These are phyloP conservation scores for Sylvilagus bachmani DNA, from an alignment of 2,113 vertebrate genomes.

Conservation along the genomic window DNA sequence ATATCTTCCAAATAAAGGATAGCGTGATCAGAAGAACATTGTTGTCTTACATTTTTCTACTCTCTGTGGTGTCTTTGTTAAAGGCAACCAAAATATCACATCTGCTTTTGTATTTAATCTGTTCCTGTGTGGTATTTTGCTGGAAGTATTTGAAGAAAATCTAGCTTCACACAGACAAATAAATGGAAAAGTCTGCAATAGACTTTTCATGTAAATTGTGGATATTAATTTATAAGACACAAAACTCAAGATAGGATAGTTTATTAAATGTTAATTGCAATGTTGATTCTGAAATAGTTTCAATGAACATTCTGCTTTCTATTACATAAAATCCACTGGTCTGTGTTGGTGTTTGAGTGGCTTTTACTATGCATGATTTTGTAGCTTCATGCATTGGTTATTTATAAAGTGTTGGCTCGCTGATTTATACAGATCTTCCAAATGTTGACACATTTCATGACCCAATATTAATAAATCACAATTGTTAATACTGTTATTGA, in stretches of 20 bases:
- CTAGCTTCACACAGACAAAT: not conserved
- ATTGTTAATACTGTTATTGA: not conserved
- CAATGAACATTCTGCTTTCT: not conserved
- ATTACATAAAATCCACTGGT: not conserved
- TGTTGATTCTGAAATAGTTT: not conserved
- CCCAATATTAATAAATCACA: not conserved
- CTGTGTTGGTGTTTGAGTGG: not conserved
- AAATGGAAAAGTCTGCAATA: not conserved
- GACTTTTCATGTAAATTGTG: not conserved
- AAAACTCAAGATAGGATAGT: not conserved
- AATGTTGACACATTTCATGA: conserved; percentile 2
- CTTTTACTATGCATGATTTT: not conserved
- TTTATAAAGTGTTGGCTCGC: conserved; percentile 10
- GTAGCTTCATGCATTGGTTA: not conserved
- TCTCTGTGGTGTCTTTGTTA: not conserved
- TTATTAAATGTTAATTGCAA: conserved; percentile 10
- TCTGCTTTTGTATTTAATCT: conserved; percentile 16
- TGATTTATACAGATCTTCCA: conserved; percentile 23
- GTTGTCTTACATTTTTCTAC: not conserved
- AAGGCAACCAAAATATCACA: not conserved
- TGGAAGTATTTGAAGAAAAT: not conserved
- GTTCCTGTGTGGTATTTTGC: not conserved
- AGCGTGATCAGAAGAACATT: not conserved
- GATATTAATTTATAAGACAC: conserved; percentile 46
- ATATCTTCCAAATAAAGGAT: not conserved